A percentile compares a stretch with the other conserved stretches of the same genome.
These are phyloP conservation scores for Merops nubicus DNA, from an alignment of 2,113 vertebrate genomes.

Conservation along the genomic window DNA sequence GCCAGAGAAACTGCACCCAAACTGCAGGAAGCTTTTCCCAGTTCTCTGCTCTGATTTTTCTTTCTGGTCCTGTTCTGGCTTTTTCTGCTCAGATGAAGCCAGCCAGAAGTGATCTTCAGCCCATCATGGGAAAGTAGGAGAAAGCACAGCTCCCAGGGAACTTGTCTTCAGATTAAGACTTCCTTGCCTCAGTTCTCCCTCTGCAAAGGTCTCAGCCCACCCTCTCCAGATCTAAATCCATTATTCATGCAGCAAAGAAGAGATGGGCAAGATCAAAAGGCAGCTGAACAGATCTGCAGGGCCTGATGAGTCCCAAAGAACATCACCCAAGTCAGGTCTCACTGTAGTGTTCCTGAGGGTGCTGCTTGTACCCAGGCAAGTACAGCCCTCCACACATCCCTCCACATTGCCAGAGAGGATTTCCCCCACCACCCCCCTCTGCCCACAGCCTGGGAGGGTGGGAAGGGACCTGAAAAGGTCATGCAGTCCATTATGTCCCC, in stretches of 20 bases:
- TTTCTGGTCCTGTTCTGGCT: background rate
- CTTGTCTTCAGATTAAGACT: background rate
- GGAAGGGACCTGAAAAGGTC: conserved; percentile 42
- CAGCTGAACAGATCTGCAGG: background rate
- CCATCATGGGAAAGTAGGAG: background rate
- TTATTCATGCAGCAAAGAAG: background rate
- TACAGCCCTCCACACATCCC: too few species aligned
- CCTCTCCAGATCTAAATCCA: background rate
- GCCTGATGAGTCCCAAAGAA: background rate
- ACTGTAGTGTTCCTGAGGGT: rapidly evolving
- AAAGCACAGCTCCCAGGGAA: background rate
- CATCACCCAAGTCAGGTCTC: background rate
- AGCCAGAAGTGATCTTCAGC: background rate
- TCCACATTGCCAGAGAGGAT: background rate
- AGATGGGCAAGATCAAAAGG: background rate
- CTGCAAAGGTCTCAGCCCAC: background rate
- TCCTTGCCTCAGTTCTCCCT: background rate
- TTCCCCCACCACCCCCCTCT: background rate
- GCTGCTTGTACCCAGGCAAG: background rate
- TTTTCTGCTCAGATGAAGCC: background rate
- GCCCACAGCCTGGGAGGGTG: background rate
- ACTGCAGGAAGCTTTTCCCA: background rate
- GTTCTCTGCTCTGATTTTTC: background rate
- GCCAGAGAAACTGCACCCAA: background rate
- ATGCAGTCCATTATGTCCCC: background rate